Conservation (phyloP, 2,888 invertebrate species). For the Drosophila mimetica region DNA sequence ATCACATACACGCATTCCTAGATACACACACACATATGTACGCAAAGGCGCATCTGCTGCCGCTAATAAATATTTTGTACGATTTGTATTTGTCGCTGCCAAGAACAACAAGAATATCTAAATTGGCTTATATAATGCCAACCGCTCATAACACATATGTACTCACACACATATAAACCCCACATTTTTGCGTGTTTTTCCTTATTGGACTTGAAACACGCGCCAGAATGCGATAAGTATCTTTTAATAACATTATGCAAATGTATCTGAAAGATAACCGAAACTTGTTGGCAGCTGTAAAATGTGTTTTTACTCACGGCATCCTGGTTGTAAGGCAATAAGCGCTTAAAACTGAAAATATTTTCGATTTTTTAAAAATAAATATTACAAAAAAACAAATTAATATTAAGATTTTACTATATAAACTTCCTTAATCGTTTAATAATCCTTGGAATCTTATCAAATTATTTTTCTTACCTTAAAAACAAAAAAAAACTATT, state of each 20-base stretch:
- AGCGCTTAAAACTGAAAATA: not conserved
- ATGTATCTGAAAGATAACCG: slow-evolving; percentile 22
- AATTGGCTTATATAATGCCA: slow-evolving; percentile 56
- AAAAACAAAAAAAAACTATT: too few species aligned
- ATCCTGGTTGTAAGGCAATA: not conserved
- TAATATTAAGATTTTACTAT: too few species aligned
- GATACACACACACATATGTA: slow-evolving; percentile 6
- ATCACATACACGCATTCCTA: slow-evolving; percentile 68
- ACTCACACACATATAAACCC: not conserved
- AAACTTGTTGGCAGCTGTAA: slow-evolving; percentile 24
- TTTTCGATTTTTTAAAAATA: too few species aligned
- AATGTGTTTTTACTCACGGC: slow-evolving; percentile 2
- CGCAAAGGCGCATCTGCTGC: slow-evolving; percentile 46
- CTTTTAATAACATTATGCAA: slow-evolving; percentile 32
- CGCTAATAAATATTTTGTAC: slow-evolving; percentile 41
- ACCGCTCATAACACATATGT: not conserved
- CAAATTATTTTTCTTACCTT: too few species aligned
- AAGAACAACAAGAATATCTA: slow-evolving; percentile 53
- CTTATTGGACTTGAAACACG: slow-evolving; percentile 28
- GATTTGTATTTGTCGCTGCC: slow-evolving; percentile 37
- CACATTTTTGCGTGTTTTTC: slow-evolving; percentile 24
- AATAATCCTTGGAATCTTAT: too few species aligned
- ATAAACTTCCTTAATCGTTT: too few species aligned
- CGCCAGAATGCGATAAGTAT: slow-evolving; percentile 22
- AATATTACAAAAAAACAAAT: too few species aligned